Conservation (phyloP, 2,113 vertebrate species). For the Garra rufa region DNA sequence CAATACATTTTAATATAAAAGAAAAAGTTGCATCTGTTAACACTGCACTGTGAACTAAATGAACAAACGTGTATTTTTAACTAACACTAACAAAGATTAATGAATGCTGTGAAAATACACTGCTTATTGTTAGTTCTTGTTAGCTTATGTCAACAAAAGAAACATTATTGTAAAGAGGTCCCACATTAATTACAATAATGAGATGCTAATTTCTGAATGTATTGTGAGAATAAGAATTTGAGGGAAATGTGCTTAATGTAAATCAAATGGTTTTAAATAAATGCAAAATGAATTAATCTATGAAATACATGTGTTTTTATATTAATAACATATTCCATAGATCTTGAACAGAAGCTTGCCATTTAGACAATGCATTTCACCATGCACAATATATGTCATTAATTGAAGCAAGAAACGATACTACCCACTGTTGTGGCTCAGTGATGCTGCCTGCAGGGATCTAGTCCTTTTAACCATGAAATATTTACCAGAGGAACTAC, state of each 20-base stretch:
- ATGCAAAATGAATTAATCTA: background rate
- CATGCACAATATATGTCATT: background rate
- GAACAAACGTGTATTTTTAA: background rate
- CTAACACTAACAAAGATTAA: background rate
- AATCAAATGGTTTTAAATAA: background rate
- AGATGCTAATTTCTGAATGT: background rate
- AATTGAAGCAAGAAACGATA: background rate
- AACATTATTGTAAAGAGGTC: background rate
- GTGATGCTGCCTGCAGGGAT: slow-evolving; percentile 6
- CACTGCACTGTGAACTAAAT: background rate
- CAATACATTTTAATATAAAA: too few relatives aligned
- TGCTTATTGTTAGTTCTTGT: background rate
- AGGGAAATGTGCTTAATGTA: background rate
- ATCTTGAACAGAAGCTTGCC: background rate
- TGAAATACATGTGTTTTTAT: background rate
- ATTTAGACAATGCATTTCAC: background rate
- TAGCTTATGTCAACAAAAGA: background rate
- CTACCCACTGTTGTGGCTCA: slow-evolving; percentile 1
- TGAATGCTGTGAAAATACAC: background rate
- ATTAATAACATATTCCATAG: background rate
- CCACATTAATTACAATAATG: background rate
- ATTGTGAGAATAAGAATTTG: background rate
- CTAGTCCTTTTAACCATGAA: slow-evolving; percentile 42
- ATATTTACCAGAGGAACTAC: slow-evolving; percentile 19
- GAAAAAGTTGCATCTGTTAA: too few relatives aligned